Base-by-base conservation (phyloP, 2,888 invertebrate genomes). In the Autographa pulchrina region DNA sequence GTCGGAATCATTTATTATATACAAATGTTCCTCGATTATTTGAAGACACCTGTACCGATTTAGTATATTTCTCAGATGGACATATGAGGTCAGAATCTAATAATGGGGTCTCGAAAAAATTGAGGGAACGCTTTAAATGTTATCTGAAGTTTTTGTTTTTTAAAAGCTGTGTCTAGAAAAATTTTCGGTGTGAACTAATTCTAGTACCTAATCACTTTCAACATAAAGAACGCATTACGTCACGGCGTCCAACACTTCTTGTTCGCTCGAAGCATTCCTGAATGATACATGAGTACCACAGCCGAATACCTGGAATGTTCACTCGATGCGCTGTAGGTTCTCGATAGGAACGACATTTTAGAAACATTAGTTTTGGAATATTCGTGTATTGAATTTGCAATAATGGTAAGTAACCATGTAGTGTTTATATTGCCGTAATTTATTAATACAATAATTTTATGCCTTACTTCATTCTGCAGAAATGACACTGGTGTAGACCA, bases 281-380 rank as follows among this genome's bases (percentile, higher is more conserved):
- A 43, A 62, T 63, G 69, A 68, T 38, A 69, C 43, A 66, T 56
- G 16, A 11, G 54, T 38, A 68, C 32, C 38, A 4, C 32, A 58
- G 11, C 25, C 16, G 32, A 59, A 70, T 59, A 54, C 54, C 41
- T 41, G 56, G 31, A 65, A 77, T 68, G 68, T 62, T 70, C 56
- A 52, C 56, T 63, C 59, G 18, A 60, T 65, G 71, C 70, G 48
- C 62, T 48, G n/a, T 16, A n/a, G 31, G 56, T 62, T 71, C 62
- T 62, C 25, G n/a, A 2, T 13, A 14, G 14, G 11, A 60, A 77
- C 61, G 56, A 56, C 63, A 78, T 73, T 73, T 65, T 60, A 43
- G 58, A 59, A 78, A 58, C 18, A 52, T 38, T 16, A 64, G 16
- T 52, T 35, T 7, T n/a, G 9, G 63, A 20, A 32, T 18, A 13